Percentiles rank a stretch among this genome's conserved stretches.
These are phyloP conservation scores for Diadumene lineata DNA, from an alignment of 92 coral and sea anemone species.

Conservation along the genomic window DNA sequence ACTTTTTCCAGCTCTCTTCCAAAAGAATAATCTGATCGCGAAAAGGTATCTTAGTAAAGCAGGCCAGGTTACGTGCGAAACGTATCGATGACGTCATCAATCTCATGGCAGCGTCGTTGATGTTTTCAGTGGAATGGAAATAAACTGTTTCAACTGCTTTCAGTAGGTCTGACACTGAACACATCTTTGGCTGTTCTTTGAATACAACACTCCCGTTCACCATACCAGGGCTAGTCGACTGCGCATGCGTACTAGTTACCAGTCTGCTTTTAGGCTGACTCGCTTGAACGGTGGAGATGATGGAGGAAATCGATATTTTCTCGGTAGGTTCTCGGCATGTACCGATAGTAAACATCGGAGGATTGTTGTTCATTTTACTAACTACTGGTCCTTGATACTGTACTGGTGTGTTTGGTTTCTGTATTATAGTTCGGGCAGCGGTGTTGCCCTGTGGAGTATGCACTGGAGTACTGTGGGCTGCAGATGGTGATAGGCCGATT, in stretches of 20 bases:
- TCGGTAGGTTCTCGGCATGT: neutral
- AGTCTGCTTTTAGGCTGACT: slow-evolving; percentile 1
- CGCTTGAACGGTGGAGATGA: neutral
- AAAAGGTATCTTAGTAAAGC: slow-evolving; percentile 80
- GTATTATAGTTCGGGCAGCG: neutral
- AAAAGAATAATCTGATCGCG: slow-evolving; percentile 95
- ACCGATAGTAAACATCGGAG: neutral
- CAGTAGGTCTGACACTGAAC: slow-evolving; percentile 55
- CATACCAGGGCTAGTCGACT: slow-evolving; percentile 13
- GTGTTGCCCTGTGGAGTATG: slow-evolving; percentile 3
- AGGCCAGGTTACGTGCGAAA: slow-evolving; percentile 86
- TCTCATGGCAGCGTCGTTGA: slow-evolving; percentile 76
- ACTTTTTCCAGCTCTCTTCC: slow-evolving; percentile 95
- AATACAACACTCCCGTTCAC: slow-evolving; percentile 8
- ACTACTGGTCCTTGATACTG: slow-evolving; percentile 3
- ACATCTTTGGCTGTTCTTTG: neutral
- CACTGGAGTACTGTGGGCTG: neutral
- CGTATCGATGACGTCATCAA: slow-evolving; percentile 74
- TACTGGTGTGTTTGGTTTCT: slow-evolving; percentile 7
- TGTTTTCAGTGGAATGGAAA: slow-evolving; percentile 69
- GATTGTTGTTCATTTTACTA: neutral
- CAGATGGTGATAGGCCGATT: neutral
- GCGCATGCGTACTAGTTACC: slow-evolving; percentile 27
- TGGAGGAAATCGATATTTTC: neutral
- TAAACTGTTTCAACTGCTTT: slow-evolving; percentile 73